Conservation (phyloP, 1,140 invertebrate genomes). For the Rhopalosiphum maidis region DNA sequence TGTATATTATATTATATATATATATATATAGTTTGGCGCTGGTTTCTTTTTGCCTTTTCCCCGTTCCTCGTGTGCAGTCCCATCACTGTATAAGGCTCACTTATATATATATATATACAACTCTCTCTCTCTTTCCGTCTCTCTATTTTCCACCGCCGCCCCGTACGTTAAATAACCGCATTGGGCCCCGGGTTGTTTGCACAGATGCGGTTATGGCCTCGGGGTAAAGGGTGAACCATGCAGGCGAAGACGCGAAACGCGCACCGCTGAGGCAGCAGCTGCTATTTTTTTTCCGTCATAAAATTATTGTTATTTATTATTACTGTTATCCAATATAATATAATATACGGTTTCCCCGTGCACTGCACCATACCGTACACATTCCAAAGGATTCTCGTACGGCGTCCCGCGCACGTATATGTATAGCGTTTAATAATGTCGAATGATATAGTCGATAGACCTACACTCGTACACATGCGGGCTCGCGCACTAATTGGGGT, state of each 20-base stretch:
- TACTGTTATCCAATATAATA: not conserved
- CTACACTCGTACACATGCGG: not conserved
- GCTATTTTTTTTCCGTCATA: not conserved
- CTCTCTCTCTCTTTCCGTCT: too few species aligned
- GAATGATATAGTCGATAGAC: not conserved
- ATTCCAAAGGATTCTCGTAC: not conserved
- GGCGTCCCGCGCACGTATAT: too few species aligned
- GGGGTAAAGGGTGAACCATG: slow-evolving; percentile 32
- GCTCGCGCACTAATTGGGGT: not conserved
- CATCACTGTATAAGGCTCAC: not conserved
- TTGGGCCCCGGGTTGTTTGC: slow-evolving; percentile 36
- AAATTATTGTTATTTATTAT: slow-evolving; percentile 20
- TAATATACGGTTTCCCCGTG: too few species aligned
- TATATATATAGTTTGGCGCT: too few species aligned
- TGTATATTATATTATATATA: too few species aligned
- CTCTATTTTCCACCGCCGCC: not conserved
- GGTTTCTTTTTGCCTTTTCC: not conserved
- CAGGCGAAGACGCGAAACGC: slow-evolving; percentile 7
- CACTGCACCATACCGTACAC: too few species aligned
- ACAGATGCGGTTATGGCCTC: slow-evolving; percentile 39
- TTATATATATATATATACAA: not conserved
- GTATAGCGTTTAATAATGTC: not conserved
- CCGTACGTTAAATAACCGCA: slow-evolving; percentile 53
- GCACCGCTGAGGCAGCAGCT: not conserved
- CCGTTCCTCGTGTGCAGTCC: not conserved